Evolutionary conservation across 2,888 invertebrate species (phyloP), one percentile per base, ranked within the genome.

Genomic region (Parapristionchus giblindavisi): DNA sequence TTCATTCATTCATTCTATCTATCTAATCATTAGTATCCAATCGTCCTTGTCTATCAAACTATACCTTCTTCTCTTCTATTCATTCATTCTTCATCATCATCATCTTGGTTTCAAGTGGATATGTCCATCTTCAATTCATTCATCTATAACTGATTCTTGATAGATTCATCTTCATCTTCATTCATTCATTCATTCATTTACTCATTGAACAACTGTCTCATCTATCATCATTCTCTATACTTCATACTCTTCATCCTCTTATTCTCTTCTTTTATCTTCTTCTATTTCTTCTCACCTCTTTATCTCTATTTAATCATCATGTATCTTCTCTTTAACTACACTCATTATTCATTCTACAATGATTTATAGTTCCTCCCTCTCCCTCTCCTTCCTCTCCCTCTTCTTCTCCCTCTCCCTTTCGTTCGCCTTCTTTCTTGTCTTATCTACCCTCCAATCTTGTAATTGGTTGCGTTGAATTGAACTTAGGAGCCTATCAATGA

Each of bases 281-380:
- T 24, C 70, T 70, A 36, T 6, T 52, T 52, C 54, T 54, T 36
- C 60, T 60, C 60, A 60, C 38, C 38, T 36, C 60, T 60, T 38
- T 8, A 36, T 58, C 58, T 60, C 60, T 60, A 38, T 38, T 60
- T 38, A 17, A 11, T 11, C 29, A 24, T 36, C 36, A 36, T 60
- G n/a, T 34, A 27, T 43, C 14, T 60, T 38, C 36, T n/a, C 36
- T 60, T 58, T 36, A 17, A 36, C 60, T 60, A 34, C 21, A 24
- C 60, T 60, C 60, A 60, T 60, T 60, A 60, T 60, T 60, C 38
- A 60, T 60, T 38, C 38, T 60, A 17, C 60, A 34, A 34, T 60
- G 60, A 60, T 60, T 60, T 60, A 60, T 60, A 36, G 60, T 38
- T 38, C 36, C 38, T 60, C 60, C 27, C 14, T n/a, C n/a, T 34